phyloP scores from a whole-genome alignment of 2,113 vertebrate species.

The Melanotaenia duboulayi region DNA sequence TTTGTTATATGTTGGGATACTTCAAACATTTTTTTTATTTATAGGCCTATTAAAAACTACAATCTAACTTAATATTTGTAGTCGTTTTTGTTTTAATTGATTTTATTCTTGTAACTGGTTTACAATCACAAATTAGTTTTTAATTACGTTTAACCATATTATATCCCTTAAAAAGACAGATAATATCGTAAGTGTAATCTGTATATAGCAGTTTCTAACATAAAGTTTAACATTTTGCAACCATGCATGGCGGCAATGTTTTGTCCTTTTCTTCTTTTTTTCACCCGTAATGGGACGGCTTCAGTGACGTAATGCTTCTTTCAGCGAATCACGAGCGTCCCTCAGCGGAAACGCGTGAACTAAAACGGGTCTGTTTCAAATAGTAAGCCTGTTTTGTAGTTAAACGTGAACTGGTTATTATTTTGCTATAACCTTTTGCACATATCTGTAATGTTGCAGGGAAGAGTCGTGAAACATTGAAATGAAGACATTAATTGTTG shows the following conservation, averaged over 20 bases:
- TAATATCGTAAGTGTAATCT: too few relatives aligned
- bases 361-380: background rate
- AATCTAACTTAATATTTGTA: background rate
- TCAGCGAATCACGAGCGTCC: slow-evolving; percentile 48
- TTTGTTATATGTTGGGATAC: too few relatives aligned
- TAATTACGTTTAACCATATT: too few relatives aligned
- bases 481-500: slow-evolving; percentile 89
- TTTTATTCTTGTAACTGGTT: too few relatives aligned
- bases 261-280: background rate
- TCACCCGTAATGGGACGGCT: slow-evolving; percentile 8
- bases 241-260: too few relatives aligned
- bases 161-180: too few relatives aligned
- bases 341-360: slow-evolving; percentile 18
- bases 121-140: too few relatives aligned
- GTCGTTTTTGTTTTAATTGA: too few relatives aligned
- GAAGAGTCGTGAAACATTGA: background rate
- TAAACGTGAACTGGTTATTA: background rate
- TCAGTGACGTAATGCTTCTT: slow-evolving; percentile 27
- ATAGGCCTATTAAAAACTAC: too few relatives aligned
- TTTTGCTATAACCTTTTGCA: background rate
- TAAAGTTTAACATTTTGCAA: too few relatives aligned
- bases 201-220: too few relatives aligned
- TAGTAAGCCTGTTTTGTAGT: background rate
- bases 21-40: too few relatives aligned
- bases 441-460: background rate